Evolutionary conservation across 2,888 invertebrate genomes (phyloP).

Genomic region (Sinhomidia bicolor): DNA sequence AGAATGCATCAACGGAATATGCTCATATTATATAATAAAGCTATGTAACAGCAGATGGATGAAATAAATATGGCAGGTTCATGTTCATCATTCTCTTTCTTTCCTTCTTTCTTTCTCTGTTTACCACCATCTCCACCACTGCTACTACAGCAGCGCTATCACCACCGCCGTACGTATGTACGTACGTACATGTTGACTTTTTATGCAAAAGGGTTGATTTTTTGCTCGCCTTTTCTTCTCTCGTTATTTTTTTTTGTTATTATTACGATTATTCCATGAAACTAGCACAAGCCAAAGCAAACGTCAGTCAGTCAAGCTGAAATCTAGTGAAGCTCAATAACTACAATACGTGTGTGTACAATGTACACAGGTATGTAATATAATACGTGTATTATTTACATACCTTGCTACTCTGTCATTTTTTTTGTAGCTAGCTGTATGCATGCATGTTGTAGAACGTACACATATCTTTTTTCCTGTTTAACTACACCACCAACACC

Average conservation of each 20-base stretch:
- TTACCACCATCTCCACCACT: background rate
- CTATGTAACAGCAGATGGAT: conserved; percentile 58
- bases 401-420: background rate
- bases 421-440: background rate
- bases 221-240: conserved; percentile 10
- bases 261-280: conserved; percentile 29
- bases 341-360: background rate
- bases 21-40: background rate
- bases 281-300: conserved; percentile 43
- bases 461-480: background rate
- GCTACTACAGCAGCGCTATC: background rate
- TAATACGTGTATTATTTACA: background rate
- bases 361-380: background rate
- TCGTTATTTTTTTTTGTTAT: no score
- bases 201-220: conserved; percentile 1
- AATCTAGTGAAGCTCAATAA: conserved; percentile 49
- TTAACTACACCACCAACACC: background rate
- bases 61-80: conserved; percentile 60
- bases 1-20: background rate
- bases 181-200: background rate
- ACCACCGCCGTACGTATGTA: background rate
- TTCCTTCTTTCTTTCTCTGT: background rate
- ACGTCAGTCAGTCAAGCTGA: conserved; percentile 30
- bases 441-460: no score
- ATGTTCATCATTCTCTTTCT: conserved; percentile 11